Base-by-base conservation (phyloP, 2,888 invertebrate species). In the Thumatha senex region DNA sequence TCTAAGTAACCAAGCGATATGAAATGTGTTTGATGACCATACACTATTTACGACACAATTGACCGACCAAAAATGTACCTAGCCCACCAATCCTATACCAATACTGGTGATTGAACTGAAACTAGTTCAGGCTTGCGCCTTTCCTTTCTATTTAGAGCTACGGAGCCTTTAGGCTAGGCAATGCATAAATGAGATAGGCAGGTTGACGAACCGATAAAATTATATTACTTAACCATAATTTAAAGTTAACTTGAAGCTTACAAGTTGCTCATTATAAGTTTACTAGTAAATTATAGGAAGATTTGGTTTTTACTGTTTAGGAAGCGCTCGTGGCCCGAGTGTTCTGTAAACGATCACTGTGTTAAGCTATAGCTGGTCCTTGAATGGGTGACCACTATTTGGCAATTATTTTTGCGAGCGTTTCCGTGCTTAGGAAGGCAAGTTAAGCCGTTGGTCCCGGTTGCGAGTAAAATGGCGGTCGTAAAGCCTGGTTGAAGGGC, bases 161-260 rank as follows among this genome's bases (percentile, higher is more conserved):
- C 34, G 7, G 3, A 42, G 33, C 13, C n/a, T 48, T 33, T 39
- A 33, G 31, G 12, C n/a, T 30, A 24, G 18, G 18, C 18, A 18
- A 40, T 50, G 18, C 36, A 11, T 46, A 46, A 38, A 8, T 0
- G 36, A 33, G 13, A 30, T 9, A 30, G 40, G 15, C 10, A 41
- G 31, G 42, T 34, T 43, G 15, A 15, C 14, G 31, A 44, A 45
- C 35, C 31, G 30, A 24, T 44, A 18, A 36, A 9, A 29, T 34
- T 42, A 41, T 38, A 29, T 51, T 51, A 46, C 33, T 47, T 31
- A 43, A 43, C 42, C 15, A 46, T 40, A 18, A 44, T 9, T 50
- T 41, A 1, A n/a, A 29, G 35, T 29, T 38, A 44, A 49, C 7
- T 51, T 42, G 3, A 46, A 38, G 46, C 33, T 51, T n/a, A 13